phyloP scores from a whole-genome alignment of 2,113 vertebrate species.

The Semicossyphus pulcher region DNA sequence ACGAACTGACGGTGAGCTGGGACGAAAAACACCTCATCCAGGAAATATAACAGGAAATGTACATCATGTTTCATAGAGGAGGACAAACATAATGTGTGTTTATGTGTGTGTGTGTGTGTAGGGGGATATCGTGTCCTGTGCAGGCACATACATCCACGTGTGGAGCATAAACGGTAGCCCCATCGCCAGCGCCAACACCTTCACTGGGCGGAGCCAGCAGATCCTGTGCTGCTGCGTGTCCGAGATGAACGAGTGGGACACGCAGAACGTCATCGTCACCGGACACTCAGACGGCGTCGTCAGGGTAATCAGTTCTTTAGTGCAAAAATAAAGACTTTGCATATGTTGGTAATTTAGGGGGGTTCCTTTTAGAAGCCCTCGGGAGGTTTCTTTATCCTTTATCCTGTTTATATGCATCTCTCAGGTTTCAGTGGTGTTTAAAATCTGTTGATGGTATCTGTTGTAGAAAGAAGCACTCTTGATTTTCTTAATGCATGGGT shows the following conservation, averaged over 20 bases:
- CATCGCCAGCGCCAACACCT: conserved; percentile 95
- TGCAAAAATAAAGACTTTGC: no score
- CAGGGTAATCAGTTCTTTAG: conserved; percentile 81
- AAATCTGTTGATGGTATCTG: no score
- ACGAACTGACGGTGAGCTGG: conserved; percentile 92
- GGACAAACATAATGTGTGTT: background rate
- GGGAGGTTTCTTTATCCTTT: no score
- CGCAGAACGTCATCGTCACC: conserved; percentile 96
- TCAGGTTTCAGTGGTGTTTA: no score
- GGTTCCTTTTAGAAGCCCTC: no score
- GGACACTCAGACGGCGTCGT: conserved; percentile 97
- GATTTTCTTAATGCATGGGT: no score
- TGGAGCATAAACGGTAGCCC: conserved; percentile 99
- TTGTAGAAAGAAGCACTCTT: no score
- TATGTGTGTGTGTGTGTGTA: conserved; percentile 57
- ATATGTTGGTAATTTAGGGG: no score
- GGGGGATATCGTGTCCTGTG: conserved; percentile 97
- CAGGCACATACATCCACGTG: conserved; percentile 95
- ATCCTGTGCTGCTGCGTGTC: conserved; percentile 97
- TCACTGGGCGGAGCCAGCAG: conserved; percentile 95
- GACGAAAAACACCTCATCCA: background rate
- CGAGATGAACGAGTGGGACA: conserved; percentile 99
- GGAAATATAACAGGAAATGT: background rate
- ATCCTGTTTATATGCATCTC: no score
- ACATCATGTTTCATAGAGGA: background rate